Evolutionary conservation across 2,888 invertebrate genomes (phyloP).

Genomic region (Erebia aethiops): DNA sequence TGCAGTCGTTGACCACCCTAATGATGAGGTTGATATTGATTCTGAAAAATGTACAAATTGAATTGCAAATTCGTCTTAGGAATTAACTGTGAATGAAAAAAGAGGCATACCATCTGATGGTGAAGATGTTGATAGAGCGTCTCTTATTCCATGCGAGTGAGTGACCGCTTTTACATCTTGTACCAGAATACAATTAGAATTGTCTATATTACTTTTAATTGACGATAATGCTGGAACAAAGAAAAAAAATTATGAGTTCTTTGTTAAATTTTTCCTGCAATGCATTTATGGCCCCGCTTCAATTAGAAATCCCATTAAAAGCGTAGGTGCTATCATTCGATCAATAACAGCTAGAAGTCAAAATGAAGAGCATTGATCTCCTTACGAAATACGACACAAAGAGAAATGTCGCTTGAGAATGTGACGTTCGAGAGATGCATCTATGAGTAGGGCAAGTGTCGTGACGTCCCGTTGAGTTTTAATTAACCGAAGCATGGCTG

Average conservation of each 20-base stretch:
- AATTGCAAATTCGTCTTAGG: constrained; percentile 10
- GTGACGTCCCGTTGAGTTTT: constrained; percentile 76
- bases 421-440: constrained; percentile 55
- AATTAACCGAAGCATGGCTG: constrained; percentile 74
- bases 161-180: constrained; percentile 94
- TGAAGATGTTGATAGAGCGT: constrained; percentile 83
- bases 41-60: constrained; percentile 75
- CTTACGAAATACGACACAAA: constrained; percentile 63
- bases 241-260: constrained; percentile 41
- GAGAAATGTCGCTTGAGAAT: constrained; percentile 63
- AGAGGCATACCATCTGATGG: constrained; percentile 70
- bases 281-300: not conserved
- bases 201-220: constrained; percentile 94
- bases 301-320: not conserved
- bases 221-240: constrained; percentile 92
- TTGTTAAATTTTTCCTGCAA: not conserved
- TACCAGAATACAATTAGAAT: constrained; percentile 94
- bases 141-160: constrained; percentile 92
- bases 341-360: constrained; percentile 32
- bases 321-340: constrained; percentile 26
- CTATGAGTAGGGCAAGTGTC: constrained; percentile 61
- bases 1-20: constrained; percentile 80
- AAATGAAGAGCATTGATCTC: constrained; percentile 53
- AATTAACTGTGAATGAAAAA: not conserved
- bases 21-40: constrained; percentile 83